These are phyloP conservation scores for Sclerodermus sp. DNA, from an alignment of 2,888 invertebrate species.

Conservation along the genomic window DNA sequence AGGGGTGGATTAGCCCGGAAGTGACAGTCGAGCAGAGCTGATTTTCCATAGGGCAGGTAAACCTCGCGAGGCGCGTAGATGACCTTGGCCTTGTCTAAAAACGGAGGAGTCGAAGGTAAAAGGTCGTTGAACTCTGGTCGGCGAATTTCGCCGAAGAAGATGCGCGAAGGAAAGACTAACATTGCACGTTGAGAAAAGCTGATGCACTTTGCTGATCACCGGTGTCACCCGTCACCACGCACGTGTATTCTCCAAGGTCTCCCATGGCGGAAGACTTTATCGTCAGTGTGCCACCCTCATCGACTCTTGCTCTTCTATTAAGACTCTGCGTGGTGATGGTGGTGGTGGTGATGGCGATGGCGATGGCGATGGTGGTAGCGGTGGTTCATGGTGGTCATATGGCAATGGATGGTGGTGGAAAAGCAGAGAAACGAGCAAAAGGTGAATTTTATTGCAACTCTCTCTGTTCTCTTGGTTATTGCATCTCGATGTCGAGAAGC, in stretches of 20 bases:
- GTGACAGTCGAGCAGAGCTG: conserved; percentile 85
- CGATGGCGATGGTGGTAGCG: too few species aligned
- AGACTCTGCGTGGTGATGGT: conserved; percentile 68
- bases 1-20: conserved; percentile 90
- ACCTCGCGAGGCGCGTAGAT: conserved; percentile 84
- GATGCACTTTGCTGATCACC: conserved; percentile 78
- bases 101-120: neutral
- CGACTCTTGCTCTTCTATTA: conserved; percentile 64
- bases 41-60: conserved; percentile 79
- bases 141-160: neutral
- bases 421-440: too few species aligned
- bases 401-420: too few species aligned
- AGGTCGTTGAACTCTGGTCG: neutral
- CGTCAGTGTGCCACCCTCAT: conserved; percentile 78
- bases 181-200: conserved; percentile 90
- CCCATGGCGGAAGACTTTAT: conserved; percentile 77
- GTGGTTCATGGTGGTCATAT: too few species aligned
- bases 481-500: neutral
- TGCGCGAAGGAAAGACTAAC: conserved; percentile 62
- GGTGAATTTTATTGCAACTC: neutral
- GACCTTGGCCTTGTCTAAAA: conserved; percentile 87
- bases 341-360: too few species aligned
- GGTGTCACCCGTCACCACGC: conserved; percentile 75
- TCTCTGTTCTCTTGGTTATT: neutral
- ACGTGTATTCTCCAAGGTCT: conserved; percentile 86